These are phyloP conservation scores for Latrodectus elegans DNA, from an alignment of 2,888 invertebrate genomes.

Conservation along the genomic window DNA sequence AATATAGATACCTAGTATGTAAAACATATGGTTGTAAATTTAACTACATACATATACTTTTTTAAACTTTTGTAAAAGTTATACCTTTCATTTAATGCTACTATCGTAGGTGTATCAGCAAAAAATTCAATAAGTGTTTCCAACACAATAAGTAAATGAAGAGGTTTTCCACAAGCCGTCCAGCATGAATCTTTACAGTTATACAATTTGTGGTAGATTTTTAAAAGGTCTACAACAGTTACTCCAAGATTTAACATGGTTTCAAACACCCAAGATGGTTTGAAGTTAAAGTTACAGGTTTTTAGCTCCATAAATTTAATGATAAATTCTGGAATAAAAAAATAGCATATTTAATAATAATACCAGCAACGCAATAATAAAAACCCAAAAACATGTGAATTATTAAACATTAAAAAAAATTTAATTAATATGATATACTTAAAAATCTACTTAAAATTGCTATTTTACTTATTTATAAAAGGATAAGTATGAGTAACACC, in stretches of 20 bases:
- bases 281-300: constrained; percentile 74
- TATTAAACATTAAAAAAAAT: too few species aligned
- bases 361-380: too few species aligned
- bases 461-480: too few species aligned
- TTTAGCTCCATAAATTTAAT: constrained; percentile 75
- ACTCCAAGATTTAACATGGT: constrained; percentile 86
- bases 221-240: constrained; percentile 84
- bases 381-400: too few species aligned
- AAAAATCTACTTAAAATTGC: too few species aligned
- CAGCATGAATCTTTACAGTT: constrained; percentile 89
- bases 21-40: background rate
- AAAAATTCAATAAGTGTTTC: constrained; percentile 83
- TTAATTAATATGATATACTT: too few species aligned
- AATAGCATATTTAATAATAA: background rate
- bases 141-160: constrained; percentile 87
- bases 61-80: background rate
- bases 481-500: too few species aligned
- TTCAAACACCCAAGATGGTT: constrained; percentile 81
- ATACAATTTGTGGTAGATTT: constrained; percentile 86
- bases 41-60: background rate
- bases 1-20: background rate
- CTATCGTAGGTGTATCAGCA: constrained; percentile 80
- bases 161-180: constrained; percentile 88
- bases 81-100: constrained; percentile 77
- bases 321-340: constrained; percentile 74